Percentiles rank a stretch among this genome's conserved stretches.
Evolutionary conservation across 1,140 invertebrate species (phyloP).

Genomic region (Scaptomyza graminum): DNA sequence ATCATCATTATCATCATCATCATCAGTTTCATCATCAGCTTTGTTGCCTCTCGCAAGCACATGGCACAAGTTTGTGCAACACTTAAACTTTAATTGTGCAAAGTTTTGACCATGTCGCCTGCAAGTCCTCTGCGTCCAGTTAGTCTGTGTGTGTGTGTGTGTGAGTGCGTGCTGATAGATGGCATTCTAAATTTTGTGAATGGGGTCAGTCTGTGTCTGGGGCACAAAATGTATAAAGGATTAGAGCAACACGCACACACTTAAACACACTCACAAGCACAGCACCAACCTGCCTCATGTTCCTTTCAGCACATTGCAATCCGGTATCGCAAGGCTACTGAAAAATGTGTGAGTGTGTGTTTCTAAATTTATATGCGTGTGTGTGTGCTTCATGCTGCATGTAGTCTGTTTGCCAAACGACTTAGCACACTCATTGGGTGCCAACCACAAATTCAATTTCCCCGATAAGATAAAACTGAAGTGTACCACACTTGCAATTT

Average conservation of each 20-base stretch:
- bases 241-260: slow-evolving; percentile 50
- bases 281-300: neutral
- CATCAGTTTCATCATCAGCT: neutral
- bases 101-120: slow-evolving; percentile 76
- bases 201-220: slow-evolving; percentile 73
- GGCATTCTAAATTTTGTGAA: slow-evolving; percentile 70
- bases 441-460: slow-evolving; percentile 76
- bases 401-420: slow-evolving; percentile 73
- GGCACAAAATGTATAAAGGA: slow-evolving; percentile 71
- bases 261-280: slow-evolving; percentile 5
- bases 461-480: slow-evolving; percentile 50
- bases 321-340: slow-evolving; percentile 26
- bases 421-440: slow-evolving; percentile 74
- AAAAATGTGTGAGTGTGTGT: slow-evolving; percentile 41
- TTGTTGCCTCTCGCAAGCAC: slow-evolving; percentile 38
- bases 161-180: slow-evolving; percentile 68
- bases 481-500: slow-evolving; percentile 28
- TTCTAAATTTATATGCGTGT: slow-evolving; percentile 8
- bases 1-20: slow-evolving; percentile 11
- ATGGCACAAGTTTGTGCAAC: slow-evolving; percentile 74
- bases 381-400: slow-evolving; percentile 15
- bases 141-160: slow-evolving; percentile 12
- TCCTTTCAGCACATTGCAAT: slow-evolving; percentile 31
- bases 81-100: slow-evolving; percentile 81
- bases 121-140: slow-evolving; percentile 56